phyloP scores from a whole-genome alignment of 2,113 vertebrate species.

The Salminus brasiliensis region DNA sequence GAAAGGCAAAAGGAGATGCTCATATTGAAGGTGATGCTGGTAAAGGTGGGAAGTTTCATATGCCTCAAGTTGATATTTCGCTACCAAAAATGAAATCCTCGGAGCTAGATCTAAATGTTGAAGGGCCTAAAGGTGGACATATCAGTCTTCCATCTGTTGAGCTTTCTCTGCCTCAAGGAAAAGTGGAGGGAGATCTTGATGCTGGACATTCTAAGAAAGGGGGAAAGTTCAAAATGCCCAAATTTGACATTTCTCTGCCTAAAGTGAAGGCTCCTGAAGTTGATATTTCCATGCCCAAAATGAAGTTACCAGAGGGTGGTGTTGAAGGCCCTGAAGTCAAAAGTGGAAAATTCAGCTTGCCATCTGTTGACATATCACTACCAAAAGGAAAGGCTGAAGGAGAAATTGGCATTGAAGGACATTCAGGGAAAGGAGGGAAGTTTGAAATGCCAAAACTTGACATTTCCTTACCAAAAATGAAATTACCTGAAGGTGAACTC shows the following conservation, averaged over 20 bases:
- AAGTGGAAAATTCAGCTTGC: constrained; percentile 35
- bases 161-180: constrained; percentile 42
- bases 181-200: constrained; percentile 29
- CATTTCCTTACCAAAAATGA: constrained; percentile 41
- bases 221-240: constrained; percentile 52
- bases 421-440: constrained; percentile 45
- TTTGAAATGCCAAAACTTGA: constrained; percentile 44
- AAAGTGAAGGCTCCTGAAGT: constrained; percentile 37
- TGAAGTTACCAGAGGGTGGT: constrained; percentile 2
- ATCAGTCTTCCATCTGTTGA: constrained; percentile 39
- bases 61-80: constrained; percentile 61
- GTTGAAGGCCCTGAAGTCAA: constrained; percentile 37
- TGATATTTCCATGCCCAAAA: constrained; percentile 41
- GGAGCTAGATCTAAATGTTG: constrained; percentile 36
- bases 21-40: constrained; percentile 4
- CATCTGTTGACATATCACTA: constrained; percentile 11
- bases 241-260: constrained; percentile 41
- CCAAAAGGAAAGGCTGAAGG: neutral
- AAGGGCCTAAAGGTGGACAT: constrained; percentile 55
- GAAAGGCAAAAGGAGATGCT: neutral
- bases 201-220: constrained; percentile 38
- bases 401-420: constrained; percentile 14
- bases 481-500: constrained; percentile 4
- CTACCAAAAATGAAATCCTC: constrained; percentile 57
- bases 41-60: constrained; percentile 57